These are phyloP conservation scores for Ditula angustiorana DNA, from an alignment of 2,888 invertebrate genomes.

Conservation along the genomic window DNA sequence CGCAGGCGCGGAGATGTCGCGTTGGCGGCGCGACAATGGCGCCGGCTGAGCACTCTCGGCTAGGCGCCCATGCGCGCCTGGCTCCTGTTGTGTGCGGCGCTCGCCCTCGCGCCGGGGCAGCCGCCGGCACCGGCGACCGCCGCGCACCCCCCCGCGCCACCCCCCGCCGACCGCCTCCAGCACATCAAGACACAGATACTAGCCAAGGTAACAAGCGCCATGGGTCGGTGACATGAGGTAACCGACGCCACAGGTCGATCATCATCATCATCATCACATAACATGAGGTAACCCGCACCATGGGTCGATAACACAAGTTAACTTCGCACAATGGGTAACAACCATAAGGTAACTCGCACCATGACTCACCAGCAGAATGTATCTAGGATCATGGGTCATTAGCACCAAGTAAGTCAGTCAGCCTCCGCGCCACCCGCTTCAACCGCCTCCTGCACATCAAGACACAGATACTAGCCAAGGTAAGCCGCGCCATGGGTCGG, in stretches of 20 bases:
- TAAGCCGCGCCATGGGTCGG: too few relatives aligned
- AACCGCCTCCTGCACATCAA: conserved; percentile 67
- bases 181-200: conserved; percentile 73
- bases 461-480: conserved; percentile 71
- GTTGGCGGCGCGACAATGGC: conserved; percentile 77
- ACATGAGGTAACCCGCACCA: too few relatives aligned
- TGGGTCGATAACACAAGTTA: too few relatives aligned
- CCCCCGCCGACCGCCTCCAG: conserved; percentile 53
- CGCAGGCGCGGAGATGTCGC: conserved; percentile 78
- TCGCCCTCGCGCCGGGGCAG: conserved; percentile 73
- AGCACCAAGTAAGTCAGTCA: conserved; percentile 37
- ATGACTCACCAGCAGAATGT: too few relatives aligned
- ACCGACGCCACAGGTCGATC: too few relatives aligned
- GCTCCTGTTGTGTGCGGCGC: conserved; percentile 81
- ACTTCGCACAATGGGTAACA: too few relatives aligned
- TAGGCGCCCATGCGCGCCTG: conserved; percentile 82
- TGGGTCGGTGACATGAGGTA: too few relatives aligned
- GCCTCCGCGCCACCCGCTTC: conserved; percentile 47
- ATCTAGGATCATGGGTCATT: too few relatives aligned
- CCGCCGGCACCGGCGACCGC: conserved; percentile 74
- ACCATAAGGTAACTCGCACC: too few relatives aligned
- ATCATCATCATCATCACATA: too few relatives aligned
- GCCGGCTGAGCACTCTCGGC: conserved; percentile 77
- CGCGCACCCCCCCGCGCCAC: conserved; percentile 54
- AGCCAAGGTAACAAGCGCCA: conserved; percentile 61